Percentiles rank a stretch among this genome's conserved stretches.
These are phyloP conservation scores for Microctenopoma stevenorrisi DNA, from an alignment of 2,797 vertebrate genomes.

Conservation along the genomic window DNA sequence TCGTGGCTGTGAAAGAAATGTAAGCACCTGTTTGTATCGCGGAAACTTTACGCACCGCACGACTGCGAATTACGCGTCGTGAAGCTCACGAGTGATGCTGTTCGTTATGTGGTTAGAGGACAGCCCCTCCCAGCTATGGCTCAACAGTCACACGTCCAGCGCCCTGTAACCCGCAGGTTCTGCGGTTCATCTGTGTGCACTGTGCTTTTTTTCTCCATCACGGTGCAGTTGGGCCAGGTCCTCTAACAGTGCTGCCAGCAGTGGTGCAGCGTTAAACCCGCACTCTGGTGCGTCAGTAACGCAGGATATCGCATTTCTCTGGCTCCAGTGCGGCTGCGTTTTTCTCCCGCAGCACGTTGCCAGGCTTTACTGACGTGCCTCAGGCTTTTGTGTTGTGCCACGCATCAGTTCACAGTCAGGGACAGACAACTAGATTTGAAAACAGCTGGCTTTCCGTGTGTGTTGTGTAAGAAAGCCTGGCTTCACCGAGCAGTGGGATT, in stretches of 20 bases:
- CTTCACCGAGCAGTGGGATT: no score
- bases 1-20: background rate
- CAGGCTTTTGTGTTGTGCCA: conserved; percentile 62
- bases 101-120: background rate
- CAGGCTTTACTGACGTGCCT: conserved; percentile 41
- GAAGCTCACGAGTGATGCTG: background rate
- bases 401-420: conserved; percentile 2
- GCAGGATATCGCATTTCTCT: conserved; percentile 35
- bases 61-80: no score
- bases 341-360: conserved; percentile 27
- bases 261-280: conserved; percentile 75
- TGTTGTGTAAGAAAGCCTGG: background rate
- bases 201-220: conserved; percentile 13
- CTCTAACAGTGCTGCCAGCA: conserved; percentile 33
- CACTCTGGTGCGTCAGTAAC: conserved; percentile 56
- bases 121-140: conserved; percentile 50
- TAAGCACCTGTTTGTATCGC: conserved; percentile 18
- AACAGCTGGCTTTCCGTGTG: background rate
- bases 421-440: background rate
- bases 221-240: conserved; percentile 44
- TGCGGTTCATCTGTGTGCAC: background rate
- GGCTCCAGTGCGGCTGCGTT: conserved; percentile 16
- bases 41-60: conserved; percentile 17
- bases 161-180: conserved; percentile 17
- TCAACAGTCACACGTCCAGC: background rate